Percentiles rank a stretch among this genome's conserved stretches.
Conservation (phyloP, 2,888 invertebrate species). For the Spicauda simplicius region DNA sequence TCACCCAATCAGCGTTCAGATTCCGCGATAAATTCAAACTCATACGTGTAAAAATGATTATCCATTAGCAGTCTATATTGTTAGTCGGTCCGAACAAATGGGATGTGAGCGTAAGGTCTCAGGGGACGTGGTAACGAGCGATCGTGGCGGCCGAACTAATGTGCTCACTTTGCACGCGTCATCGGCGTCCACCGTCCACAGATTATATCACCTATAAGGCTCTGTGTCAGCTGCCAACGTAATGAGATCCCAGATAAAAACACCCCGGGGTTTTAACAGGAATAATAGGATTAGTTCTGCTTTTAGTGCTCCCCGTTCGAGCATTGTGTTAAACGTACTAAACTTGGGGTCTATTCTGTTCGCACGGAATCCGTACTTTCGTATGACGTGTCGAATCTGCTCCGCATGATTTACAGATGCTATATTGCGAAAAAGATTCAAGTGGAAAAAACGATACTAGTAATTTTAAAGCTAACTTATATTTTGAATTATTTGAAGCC, state of each 20-base stretch:
- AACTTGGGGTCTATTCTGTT: not conserved
- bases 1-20: too few relatives aligned
- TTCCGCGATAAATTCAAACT: too few relatives aligned
- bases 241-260: slow-evolving; percentile 52
- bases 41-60: not conserved
- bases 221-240: slow-evolving; percentile 45
- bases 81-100: not conserved
- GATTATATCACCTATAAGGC: slow-evolving; percentile 36
- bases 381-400: too few relatives aligned
- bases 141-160: slow-evolving; percentile 54
- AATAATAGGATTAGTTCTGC: slow-evolving; percentile 28
- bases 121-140: slow-evolving; percentile 59
- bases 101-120: slow-evolving; percentile 57
- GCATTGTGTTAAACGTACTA: slow-evolving; percentile 22
- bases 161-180: slow-evolving; percentile 62
- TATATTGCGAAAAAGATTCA: too few relatives aligned
- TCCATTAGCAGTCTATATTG: not conserved
- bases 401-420: too few relatives aligned
- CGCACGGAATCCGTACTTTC: too few relatives aligned
- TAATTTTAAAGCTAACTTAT: too few relatives aligned
- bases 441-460: too few relatives aligned
- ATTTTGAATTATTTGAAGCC: too few relatives aligned
- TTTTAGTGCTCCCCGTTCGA: slow-evolving; percentile 29
- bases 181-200: slow-evolving; percentile 46
- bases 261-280: slow-evolving; percentile 43